phyloP scores from a whole-genome alignment of 1,140 invertebrate species.

The Neodiprion lecontei region DNA sequence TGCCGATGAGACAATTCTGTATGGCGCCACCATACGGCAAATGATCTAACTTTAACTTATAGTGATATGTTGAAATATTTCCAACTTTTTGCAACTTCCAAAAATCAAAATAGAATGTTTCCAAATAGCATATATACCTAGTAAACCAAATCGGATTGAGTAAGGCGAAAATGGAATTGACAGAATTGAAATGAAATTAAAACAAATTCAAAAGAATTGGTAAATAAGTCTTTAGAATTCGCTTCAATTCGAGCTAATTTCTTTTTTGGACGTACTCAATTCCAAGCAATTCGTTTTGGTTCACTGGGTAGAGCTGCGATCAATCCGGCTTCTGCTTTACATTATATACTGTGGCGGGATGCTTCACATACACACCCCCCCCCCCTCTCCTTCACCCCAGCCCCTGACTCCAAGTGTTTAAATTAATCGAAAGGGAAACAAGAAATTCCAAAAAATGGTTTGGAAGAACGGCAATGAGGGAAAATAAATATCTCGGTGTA shows the following conservation, averaged over 20 bases:
- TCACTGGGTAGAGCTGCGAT: not conserved
- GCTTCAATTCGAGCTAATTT: not conserved
- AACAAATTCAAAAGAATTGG: constrained; percentile 19
- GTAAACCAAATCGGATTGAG: too few species aligned
- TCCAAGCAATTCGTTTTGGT: not conserved
- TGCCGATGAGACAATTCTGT: too few species aligned
- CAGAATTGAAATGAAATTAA: constrained; percentile 9
- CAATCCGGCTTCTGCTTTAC: not conserved
- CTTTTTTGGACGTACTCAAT: not conserved
- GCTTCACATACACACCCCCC: not conserved
- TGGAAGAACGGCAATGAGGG: too few species aligned
- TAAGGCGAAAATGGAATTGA: too few species aligned
- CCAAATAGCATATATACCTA: too few species aligned
- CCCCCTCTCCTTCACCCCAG: constrained; percentile 23
- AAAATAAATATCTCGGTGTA: too few species aligned
- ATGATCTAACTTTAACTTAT: too few species aligned
- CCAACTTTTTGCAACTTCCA: too few species aligned
- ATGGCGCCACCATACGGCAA: too few species aligned
- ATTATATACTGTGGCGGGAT: too few species aligned
- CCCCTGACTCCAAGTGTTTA: constrained; percentile 56
- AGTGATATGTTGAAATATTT: too few species aligned
- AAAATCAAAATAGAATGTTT: too few species aligned
- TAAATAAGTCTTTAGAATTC: not conserved
- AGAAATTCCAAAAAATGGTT: constrained; percentile 25
- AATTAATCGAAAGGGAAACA: not conserved